Base-by-base conservation (phyloP, 2,888 invertebrate species). In the Sabatieria punctata region DNA sequence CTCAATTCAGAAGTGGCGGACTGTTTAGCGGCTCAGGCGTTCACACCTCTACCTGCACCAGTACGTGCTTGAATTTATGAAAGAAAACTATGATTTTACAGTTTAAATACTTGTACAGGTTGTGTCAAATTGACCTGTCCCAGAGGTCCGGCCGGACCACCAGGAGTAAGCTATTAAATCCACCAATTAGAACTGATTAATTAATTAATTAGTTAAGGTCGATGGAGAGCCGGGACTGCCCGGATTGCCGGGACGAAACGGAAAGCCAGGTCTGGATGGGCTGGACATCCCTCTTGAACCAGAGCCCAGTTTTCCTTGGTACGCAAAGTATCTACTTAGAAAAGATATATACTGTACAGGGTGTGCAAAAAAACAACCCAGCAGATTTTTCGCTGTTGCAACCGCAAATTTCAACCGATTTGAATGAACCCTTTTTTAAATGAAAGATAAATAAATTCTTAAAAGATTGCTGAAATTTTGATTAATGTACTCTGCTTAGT, bases 101-200 rank as follows among this genome's bases (percentile, higher is more conserved):
- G 21, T n/a, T 21, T n/a, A 36, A 4, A 4, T 36, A 6, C 4
- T 15, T 6, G 21, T 36, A 4, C 39, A 47, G 42, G 27, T 6
- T 63, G 63, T 46, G 59, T 62, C 23, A 58, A 61, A 47, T 51
- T 63, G 22, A 56, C 60, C 47, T 63, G 63, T 47, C 60, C 63
- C 39, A 59, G 60, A 24, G 63, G 63, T 6, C 60, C 62, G 25
- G 53, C 58, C 2, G 62, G 63, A 41, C 62, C 63, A 38, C 60
- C 61, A 26, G 63, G 63, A 49, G 59, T 42, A 11, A 21, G 39
- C 13, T 30, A 19, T 4, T 2, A 3, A n/a, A n/a, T n/a, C 37
- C 6, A 4, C 6, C 19, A 37, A 4, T n/a, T 18, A 11, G 13
- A 4, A n/a, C n/a, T 11, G 21, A 11, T 11, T 24, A 21, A 39